Percentiles rank a stretch among this genome's conserved stretches.
These are phyloP conservation scores for Lepidochitona cinerea DNA, from an alignment of 2,888 invertebrate genomes.

Conservation along the genomic window DNA sequence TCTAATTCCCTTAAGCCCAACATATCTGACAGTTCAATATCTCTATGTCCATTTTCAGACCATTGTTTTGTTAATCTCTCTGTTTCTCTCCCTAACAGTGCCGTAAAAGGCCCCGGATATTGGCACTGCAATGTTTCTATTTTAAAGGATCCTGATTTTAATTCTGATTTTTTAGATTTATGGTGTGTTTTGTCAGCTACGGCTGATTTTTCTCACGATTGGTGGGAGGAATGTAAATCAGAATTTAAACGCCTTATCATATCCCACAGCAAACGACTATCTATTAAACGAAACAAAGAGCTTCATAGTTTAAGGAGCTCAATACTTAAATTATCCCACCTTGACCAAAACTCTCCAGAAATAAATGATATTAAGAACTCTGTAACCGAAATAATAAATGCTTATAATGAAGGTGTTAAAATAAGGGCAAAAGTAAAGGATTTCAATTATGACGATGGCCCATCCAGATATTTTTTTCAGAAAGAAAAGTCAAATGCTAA, in stretches of 20 bases:
- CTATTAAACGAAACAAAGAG: neutral
- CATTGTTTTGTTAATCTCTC: constrained; percentile 7
- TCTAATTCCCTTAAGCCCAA: neutral
- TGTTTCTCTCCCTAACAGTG: neutral
- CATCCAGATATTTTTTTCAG: constrained; percentile 6
- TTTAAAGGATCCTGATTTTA: neutral
- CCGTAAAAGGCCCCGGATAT: neutral
- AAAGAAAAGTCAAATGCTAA: neutral
- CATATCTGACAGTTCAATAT: neutral
- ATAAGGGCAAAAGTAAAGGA: neutral
- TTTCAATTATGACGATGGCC: constrained; percentile 1
- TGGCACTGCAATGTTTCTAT: constrained; percentile 13
- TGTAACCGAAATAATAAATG: neutral
- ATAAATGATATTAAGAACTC: neutral
- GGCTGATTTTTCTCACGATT: neutral
- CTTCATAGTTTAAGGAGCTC: neutral
- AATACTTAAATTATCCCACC: neutral
- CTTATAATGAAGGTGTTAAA: neutral
- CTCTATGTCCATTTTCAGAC: constrained; percentile 3
- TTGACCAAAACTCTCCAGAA: neutral
- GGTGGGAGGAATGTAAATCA: neutral
- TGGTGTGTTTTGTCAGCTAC: neutral
- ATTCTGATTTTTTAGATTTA: neutral
- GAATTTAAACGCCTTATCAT: neutral
- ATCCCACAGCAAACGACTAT: neutral